A percentile compares a stretch with the other conserved stretches of the same genome.
Evolutionary conservation across 2,888 invertebrate genomes (phyloP).

Genomic region (Metacarcinus magister): DNA sequence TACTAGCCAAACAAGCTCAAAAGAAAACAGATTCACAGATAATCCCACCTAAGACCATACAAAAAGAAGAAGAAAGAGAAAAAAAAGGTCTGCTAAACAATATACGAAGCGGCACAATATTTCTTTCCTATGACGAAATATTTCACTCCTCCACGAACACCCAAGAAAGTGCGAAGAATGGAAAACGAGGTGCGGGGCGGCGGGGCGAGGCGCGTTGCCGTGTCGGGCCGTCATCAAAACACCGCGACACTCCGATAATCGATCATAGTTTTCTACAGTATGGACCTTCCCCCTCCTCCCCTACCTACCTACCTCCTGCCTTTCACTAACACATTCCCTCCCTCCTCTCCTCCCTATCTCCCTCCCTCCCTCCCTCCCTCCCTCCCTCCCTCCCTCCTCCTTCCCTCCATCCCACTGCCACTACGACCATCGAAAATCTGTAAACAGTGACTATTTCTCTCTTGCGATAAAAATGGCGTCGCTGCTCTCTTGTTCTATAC

Average conservation of each 20-base stretch:
- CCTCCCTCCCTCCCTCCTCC: neutral
- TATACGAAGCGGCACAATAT: neutral
- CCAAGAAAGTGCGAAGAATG: neutral
- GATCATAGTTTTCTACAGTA: slow-evolving; percentile 7
- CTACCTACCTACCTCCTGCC: neutral
- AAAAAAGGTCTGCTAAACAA: neutral
- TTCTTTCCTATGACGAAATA: neutral
- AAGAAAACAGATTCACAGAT: neutral
- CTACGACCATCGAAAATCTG: slow-evolving; percentile 48
- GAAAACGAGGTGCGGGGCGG: neutral
- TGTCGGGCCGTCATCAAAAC: neutral
- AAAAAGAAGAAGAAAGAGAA: neutral
- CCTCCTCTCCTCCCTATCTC: neutral
- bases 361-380: neutral
- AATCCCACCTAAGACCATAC: neutral
- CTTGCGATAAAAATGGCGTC: neutral
- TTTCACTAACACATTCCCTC: neutral
- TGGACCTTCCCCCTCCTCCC: neutral
- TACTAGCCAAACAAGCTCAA: neutral
- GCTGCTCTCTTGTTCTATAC: neutral
- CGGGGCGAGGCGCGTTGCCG: neutral
- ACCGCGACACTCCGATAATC: slow-evolving; percentile 32
- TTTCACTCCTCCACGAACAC: neutral
- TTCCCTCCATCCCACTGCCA: neutral
- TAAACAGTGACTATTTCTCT: slow-evolving; percentile 3